These are phyloP conservation scores for Sapayoa aenigma DNA, from an alignment of 2,113 vertebrate species.

Conservation along the genomic window DNA sequence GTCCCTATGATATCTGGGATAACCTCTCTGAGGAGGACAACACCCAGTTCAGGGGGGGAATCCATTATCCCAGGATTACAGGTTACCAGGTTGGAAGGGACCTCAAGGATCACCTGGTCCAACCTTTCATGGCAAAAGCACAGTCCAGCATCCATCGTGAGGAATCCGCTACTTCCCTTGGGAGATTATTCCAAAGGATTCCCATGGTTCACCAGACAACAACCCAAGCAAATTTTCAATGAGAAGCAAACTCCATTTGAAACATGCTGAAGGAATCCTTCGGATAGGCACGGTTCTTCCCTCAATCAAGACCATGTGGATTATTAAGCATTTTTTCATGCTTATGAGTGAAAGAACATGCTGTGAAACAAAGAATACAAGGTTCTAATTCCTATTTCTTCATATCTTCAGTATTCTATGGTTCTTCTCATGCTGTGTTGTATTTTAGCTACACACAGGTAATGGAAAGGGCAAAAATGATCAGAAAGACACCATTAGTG, in stretches of 20 bases:
- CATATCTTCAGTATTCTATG: neutral
- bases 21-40: neutral
- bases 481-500: neutral
- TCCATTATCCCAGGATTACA: neutral
- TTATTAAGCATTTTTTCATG: neutral
- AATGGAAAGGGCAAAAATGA: neutral
- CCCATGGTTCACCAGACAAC: neutral
- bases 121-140: neutral
- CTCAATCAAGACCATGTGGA: neutral
- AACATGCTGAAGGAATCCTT: neutral
- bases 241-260: neutral
- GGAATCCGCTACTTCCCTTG: neutral
- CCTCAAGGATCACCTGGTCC: neutral
- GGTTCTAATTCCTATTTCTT: neutral
- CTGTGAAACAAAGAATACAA: neutral
- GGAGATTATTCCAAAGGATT: neutral
- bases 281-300: neutral
- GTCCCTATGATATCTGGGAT: neutral
- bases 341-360: neutral
- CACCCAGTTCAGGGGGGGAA: neutral
- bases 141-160: neutral
- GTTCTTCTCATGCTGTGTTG: neutral
- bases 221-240: neutral
- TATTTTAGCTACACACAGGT: neutral
- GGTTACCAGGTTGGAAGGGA: neutral